Evolutionary conservation across 2,113 vertebrate genomes (phyloP).

Genomic region (Tichodroma muraria): DNA sequence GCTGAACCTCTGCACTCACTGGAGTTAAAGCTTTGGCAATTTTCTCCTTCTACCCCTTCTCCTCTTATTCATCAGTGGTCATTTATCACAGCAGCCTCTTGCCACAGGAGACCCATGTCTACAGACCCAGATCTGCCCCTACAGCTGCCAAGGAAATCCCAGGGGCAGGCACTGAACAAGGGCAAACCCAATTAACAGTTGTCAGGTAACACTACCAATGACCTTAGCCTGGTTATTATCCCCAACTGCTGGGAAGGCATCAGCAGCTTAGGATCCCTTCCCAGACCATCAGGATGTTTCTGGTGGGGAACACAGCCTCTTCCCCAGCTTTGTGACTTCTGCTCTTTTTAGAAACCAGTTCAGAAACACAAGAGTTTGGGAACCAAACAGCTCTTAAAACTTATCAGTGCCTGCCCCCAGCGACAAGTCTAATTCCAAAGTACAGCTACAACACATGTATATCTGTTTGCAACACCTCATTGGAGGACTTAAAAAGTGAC

Average conservation of each 20-base stretch:
- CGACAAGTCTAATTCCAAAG: background rate
- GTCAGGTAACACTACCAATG: background rate
- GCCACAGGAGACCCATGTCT: background rate
- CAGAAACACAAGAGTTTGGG: background rate
- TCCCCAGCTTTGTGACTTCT: background rate
- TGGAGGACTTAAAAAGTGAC: conserved; percentile 14
- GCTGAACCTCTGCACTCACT: background rate
- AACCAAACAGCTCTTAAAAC: background rate
- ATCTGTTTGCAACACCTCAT: conserved; percentile 30
- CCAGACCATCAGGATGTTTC: background rate
- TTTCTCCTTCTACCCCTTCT: background rate
- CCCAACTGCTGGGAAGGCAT: background rate
- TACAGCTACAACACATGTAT: background rate
- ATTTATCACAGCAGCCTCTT: conserved; percentile 11
- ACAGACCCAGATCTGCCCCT: background rate
- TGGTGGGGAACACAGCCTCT: background rate
- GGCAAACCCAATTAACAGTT: background rate
- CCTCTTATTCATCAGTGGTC: background rate
- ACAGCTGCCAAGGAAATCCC: background rate
- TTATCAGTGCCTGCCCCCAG: background rate
- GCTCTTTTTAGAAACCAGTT: background rate
- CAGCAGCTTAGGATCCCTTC: background rate
- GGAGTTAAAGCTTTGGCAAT: background rate
- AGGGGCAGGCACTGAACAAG: background rate
- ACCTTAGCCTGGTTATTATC: background rate